Evolutionary conservation across 2,113 vertebrate species (phyloP), one percentile per base, ranked within the genome.

Genomic region (Xyliphius kryptos): DNA sequence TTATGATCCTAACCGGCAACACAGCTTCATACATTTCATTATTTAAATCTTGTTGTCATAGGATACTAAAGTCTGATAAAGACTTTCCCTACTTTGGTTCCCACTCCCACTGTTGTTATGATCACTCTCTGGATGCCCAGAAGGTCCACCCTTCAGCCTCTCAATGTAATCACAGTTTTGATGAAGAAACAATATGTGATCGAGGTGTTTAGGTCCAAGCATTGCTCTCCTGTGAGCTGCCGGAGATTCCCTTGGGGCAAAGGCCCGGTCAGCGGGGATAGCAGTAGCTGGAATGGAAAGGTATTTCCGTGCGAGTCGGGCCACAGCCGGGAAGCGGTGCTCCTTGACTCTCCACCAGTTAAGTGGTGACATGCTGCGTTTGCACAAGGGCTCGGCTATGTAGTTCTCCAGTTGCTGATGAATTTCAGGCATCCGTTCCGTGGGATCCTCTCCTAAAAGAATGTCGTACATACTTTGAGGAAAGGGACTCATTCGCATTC

Each of bases 361-460:
- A 20, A 87, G 60, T 0, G 85, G 85, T 13, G 81, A 67, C 1
- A 81, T 72, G 74, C 79, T 81, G 1, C 85, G 81, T 40, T 77
- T 82, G 63, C 82, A 85, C 7, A 87, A 72, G 0, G 85, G 85
- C 40, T 87, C 85, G 2, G 83, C 80, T 0, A 85, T 78, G 61
- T 85, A 85, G 51, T 83, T 81, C 21, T 85, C 85, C 68, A 85
- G 69, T 21, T 85, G 83, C 54, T 77, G 83, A 37, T 83, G 85
- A 26, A 84, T 80, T 68, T 85, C 82, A 0, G 85, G 83, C 81
- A 81, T 77, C 14, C 68, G 75, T 59, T 83, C 83, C 0, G 80
- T 80, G 0, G 85, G 85, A 37, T 85, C 85, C 67, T 79, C 81
- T 1, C 85, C 85, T 16, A 85, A 5, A 10, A 87, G 75, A 62